Evolutionary conservation across 2,113 vertebrate species (phyloP).

Genomic region (Sciurus niger): DNA sequence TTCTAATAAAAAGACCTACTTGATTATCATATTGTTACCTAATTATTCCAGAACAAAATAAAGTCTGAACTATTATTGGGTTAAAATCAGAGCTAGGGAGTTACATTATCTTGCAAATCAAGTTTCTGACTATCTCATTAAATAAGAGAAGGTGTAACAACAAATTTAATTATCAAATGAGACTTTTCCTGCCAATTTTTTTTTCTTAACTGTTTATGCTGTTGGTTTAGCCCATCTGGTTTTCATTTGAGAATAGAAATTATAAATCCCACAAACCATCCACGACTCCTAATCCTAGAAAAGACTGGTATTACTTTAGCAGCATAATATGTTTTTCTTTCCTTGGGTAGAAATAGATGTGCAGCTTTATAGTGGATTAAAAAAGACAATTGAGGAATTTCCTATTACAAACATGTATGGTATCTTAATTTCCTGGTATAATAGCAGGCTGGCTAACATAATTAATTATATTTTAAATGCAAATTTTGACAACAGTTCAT

Average conservation of each 20-base stretch:
- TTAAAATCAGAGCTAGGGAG: constrained; percentile 76
- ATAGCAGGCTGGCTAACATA: constrained; percentile 70
- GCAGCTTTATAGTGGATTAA: constrained; percentile 79
- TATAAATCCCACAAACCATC: constrained; percentile 85
- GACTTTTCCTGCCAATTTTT: constrained; percentile 80
- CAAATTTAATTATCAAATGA: constrained; percentile 81
- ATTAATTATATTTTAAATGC: constrained; percentile 83
- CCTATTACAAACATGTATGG: constrained; percentile 78
- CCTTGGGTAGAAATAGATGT: constrained; percentile 83
- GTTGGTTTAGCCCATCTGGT: constrained; percentile 85
- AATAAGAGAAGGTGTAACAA: constrained; percentile 79
- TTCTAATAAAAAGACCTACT: constrained; percentile 81
- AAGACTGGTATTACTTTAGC: constrained; percentile 85
- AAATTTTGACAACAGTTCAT: constrained; percentile 81
- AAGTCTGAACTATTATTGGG: constrained; percentile 73
- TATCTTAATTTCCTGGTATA: constrained; percentile 81
- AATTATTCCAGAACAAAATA: constrained; percentile 73
- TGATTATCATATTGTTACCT: constrained; percentile 74
- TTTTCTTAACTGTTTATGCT: constrained; percentile 74
- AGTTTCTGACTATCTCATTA: constrained; percentile 76
- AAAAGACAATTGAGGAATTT: constrained; percentile 85
- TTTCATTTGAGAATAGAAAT: constrained; percentile 86
- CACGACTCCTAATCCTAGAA: constrained; percentile 85
- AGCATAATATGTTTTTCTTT: constrained; percentile 82
- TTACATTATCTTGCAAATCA: constrained; percentile 79